These are phyloP conservation scores for Drosophila pallidifrons DNA, from an alignment of 1,140 invertebrate species.

Conservation along the genomic window DNA sequence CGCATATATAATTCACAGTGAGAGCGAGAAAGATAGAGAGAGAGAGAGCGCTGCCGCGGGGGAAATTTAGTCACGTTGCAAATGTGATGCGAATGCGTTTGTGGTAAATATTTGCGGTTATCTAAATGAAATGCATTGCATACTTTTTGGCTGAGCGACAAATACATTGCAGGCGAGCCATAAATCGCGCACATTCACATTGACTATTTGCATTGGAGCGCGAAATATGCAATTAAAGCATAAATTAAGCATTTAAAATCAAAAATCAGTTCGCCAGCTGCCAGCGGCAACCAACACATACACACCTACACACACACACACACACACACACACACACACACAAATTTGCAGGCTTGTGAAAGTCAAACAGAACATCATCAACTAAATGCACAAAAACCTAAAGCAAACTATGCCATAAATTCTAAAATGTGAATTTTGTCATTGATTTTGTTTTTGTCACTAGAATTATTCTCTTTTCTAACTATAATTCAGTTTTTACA, in stretches of 20 bases:
- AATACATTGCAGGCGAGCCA: slow-evolving; percentile 21
- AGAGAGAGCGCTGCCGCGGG: neutral
- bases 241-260: slow-evolving; percentile 77
- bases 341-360: neutral
- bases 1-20: slow-evolving; percentile 36
- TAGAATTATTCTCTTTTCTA: too few species aligned
- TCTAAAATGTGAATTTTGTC: too few species aligned
- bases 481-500: too few species aligned
- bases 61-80: slow-evolving; percentile 50
- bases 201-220: slow-evolving; percentile 49
- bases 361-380: slow-evolving; percentile 1
- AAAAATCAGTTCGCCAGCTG: slow-evolving; percentile 50
- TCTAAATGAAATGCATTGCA: slow-evolving; percentile 78
- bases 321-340: neutral
- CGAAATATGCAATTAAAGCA: slow-evolving; percentile 79
- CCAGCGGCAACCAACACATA: slow-evolving; percentile 1
- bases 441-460: too few species aligned
- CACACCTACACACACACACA: slow-evolving; percentile 28
- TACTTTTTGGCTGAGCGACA: slow-evolving; percentile 40
- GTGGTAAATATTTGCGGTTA: slow-evolving; percentile 82
- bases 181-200: slow-evolving; percentile 23
- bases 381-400: neutral
- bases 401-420: too few species aligned
- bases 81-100: slow-evolving; percentile 65
- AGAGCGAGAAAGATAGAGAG: neutral